Conservation (phyloP, 2,797 vertebrate species). For the Pangasius sanitwongsei region DNA sequence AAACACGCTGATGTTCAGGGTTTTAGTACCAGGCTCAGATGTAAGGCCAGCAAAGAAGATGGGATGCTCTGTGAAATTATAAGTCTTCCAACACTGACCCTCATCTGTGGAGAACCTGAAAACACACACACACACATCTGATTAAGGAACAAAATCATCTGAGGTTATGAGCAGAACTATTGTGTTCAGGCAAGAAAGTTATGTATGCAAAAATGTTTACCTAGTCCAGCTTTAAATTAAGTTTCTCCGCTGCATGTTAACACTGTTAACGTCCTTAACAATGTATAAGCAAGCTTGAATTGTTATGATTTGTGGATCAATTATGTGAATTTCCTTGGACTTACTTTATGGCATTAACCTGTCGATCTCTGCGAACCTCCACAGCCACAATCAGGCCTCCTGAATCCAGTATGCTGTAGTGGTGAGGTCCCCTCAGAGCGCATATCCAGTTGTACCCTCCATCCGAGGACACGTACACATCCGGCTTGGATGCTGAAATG, state of each 20-base stretch:
- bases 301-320: neutral
- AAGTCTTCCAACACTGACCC: slow-evolving; percentile 79
- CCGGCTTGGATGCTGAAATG: slow-evolving; percentile 73
- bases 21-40: slow-evolving; percentile 78
- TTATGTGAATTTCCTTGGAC: neutral
- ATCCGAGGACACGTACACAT: slow-evolving; percentile 80
- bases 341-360: slow-evolving; percentile 79
- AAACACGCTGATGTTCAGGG: slow-evolving; percentile 81
- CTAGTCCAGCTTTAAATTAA: neutral
- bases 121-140: neutral
- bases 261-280: neutral
- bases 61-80: slow-evolving; percentile 80
- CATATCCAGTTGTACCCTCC: slow-evolving; percentile 80
- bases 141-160: neutral
- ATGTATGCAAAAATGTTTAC: neutral
- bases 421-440: slow-evolving; percentile 76
- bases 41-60: slow-evolving; percentile 79
- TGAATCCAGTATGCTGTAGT: slow-evolving; percentile 81
- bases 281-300: neutral
- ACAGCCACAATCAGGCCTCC: slow-evolving; percentile 81
- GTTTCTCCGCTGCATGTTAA: neutral
- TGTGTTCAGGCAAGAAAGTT: neutral
- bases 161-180: neutral
- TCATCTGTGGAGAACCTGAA: slow-evolving; percentile 81
- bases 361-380: slow-evolving; percentile 68